These are phyloP conservation scores for Falcaria lacertinaria DNA, from an alignment of 2,888 invertebrate genomes.

Conservation along the genomic window DNA sequence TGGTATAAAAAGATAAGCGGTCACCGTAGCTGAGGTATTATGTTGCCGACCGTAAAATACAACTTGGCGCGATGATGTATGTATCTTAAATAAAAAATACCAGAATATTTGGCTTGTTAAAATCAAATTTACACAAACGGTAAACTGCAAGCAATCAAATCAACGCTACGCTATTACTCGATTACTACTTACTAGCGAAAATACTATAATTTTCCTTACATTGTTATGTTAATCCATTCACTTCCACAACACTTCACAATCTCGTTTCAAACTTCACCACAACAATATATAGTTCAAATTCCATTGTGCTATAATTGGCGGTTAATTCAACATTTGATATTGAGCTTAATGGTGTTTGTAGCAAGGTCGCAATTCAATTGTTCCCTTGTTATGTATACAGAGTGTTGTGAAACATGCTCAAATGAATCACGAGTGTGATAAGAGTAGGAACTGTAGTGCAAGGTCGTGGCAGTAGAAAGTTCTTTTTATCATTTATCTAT, in stretches of 20 bases:
- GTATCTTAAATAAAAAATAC: no score
- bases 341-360: slow-evolving; percentile 15
- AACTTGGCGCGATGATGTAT: no score
- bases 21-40: no score
- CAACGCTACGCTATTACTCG: no score
- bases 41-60: no score
- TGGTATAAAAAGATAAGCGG: no score
- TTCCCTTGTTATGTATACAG: slow-evolving; percentile 12
- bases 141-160: no score
- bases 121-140: no score
- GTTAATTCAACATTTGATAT: slow-evolving; percentile 14
- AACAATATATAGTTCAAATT: slow-evolving; percentile 12
- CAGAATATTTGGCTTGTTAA: no score
- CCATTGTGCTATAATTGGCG: slow-evolving; percentile 3
- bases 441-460: slow-evolving; percentile 23
- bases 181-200: slow-evolving; percentile 20
- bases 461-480: slow-evolving; percentile 44
- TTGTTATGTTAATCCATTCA: slow-evolving; percentile 26
- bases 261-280: slow-evolving; percentile 2
- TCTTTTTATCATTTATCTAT: slow-evolving; percentile 13
- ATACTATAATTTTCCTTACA: slow-evolving; percentile 27
- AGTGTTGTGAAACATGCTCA: slow-evolving; percentile 25
- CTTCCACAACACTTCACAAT: slow-evolving; percentile 20
- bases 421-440: slow-evolving; percentile 29
- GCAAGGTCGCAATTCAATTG: slow-evolving; percentile 33